Evolutionary conservation across 2,113 vertebrate genomes (phyloP).

Genomic region (Istiophorus platypterus): DNA sequence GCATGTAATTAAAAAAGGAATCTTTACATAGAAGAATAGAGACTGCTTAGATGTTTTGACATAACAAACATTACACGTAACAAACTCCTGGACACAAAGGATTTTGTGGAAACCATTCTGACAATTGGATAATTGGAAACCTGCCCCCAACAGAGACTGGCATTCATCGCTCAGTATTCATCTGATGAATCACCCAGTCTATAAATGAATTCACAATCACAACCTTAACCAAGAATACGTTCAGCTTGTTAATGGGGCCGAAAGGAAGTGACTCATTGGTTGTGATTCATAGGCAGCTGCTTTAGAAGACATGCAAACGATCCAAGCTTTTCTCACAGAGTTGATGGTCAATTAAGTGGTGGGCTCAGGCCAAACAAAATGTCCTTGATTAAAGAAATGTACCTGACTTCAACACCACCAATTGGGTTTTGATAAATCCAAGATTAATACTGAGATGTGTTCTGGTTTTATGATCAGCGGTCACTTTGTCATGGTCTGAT

Average conservation of each 20-base stretch:
- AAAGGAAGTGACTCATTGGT: slow-evolving; percentile 73
- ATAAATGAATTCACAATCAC: slow-evolving; percentile 74
- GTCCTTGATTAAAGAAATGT: neutral
- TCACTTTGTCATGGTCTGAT: neutral
- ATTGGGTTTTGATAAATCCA: neutral
- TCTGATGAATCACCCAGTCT: slow-evolving; percentile 67
- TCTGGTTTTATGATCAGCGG: neutral
- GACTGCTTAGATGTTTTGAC: neutral
- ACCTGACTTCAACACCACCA: neutral
- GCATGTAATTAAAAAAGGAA: neutral
- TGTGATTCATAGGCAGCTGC: slow-evolving; percentile 62
- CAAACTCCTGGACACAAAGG: slow-evolving; percentile 15
- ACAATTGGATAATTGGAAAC: slow-evolving; percentile 44
- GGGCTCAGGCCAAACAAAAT: slow-evolving; percentile 1
- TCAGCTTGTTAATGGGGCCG: slow-evolving; percentile 57
- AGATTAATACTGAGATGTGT: neutral
- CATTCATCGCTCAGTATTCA: slow-evolving; percentile 59
- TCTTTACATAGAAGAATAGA: neutral
- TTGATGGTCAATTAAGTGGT: slow-evolving; percentile 13
- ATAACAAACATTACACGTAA: neutral
- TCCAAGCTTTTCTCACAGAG: slow-evolving; percentile 19
- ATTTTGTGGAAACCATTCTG: slow-evolving; percentile 18
- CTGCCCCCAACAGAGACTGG: slow-evolving; percentile 41
- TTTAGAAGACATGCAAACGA: slow-evolving; percentile 40
- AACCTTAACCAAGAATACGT: slow-evolving; percentile 63